These are phyloP conservation scores for Saccopteryx leptura DNA, from an alignment of 2,113 vertebrate genomes.

Conservation along the genomic window DNA sequence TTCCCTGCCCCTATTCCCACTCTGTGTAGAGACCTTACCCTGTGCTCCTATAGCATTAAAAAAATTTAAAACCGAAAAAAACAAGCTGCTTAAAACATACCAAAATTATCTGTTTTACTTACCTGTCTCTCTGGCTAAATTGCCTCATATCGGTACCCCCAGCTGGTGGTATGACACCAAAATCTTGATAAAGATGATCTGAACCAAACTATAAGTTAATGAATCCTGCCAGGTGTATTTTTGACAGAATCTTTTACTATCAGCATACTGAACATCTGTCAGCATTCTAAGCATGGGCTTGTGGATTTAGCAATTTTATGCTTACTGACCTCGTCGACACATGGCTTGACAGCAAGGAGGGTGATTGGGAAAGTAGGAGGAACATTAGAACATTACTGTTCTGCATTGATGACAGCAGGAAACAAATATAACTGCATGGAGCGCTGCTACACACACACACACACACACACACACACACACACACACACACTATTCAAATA, in stretches of 20 bases:
- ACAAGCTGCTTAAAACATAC: not conserved
- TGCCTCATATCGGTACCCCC: not conserved
- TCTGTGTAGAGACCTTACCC: not conserved
- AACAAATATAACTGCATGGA: rapidly evolving
- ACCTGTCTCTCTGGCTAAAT: not conserved
- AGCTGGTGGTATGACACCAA: not conserved
- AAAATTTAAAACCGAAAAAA: not conserved
- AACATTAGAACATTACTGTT: not conserved
- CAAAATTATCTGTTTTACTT: not conserved
- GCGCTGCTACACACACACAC: not conserved
- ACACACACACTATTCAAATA: not conserved
- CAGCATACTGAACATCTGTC: not conserved
- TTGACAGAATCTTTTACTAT: not conserved
- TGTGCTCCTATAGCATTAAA: not conserved
- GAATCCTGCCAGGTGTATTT: not conserved
- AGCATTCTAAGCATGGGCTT: not conserved
- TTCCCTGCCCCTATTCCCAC: not conserved
- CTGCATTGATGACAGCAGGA: not conserved
- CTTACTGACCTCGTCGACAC: not conserved
- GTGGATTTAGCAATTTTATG: not conserved
- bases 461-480: not conserved
- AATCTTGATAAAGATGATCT: slow-evolving; percentile 46
- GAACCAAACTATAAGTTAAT: not conserved
- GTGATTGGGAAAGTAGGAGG: not conserved
- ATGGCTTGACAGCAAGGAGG: not conserved